Base-by-base conservation (phyloP, 2,113 vertebrate species). In the Hystrix cristata region DNA sequence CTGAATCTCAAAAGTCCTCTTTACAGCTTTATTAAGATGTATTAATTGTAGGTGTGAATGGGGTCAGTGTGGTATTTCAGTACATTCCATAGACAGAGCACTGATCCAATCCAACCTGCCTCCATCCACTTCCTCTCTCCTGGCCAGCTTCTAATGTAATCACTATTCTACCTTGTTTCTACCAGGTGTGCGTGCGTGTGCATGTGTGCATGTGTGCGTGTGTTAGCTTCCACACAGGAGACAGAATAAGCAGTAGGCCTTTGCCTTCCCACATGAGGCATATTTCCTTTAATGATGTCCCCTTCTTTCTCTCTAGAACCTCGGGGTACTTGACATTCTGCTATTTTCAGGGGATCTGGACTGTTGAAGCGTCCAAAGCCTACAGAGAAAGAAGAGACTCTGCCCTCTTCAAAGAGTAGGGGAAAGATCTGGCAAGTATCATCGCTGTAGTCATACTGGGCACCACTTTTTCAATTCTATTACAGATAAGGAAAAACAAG, bases 101-200 rank as follows among this genome's bases (percentile, higher is more conserved):
- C 7, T 64, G 31, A 18, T 23, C 16, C 67, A 38, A 23, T 9
- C 12, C 38, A 48, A 1, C 31, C 34, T 74, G 4, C 11, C 18
- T 29, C 34, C 3, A 1, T 9, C 10, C 25, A 27, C 13, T 19
- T 14, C 1, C 53, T 13, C 25, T 1, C 1, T 21, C n/a, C 23
- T 3, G 34, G 11, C 19, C 38, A 2, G 0, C 3, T 23, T 71
- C 51, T 48, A 60, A 23, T 46, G 55, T 27, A 10, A 10, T 46
- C 62, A 27, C 15, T 51, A 18, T 5, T 46, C 46, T 25, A 18
- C 43, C 10, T 1, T 13, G 38, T 62, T 62, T 25, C 21, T 7
- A n/a, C 16, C 5, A 9, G 43, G 38, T 43, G 69, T 72, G 31
- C 16, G 3, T 1, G 14, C 38, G 4, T 43, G n/a, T 72, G 38